Evolutionary conservation across 2,113 vertebrate genomes (phyloP).

Genomic region (Burhinus oedicnemus): DNA sequence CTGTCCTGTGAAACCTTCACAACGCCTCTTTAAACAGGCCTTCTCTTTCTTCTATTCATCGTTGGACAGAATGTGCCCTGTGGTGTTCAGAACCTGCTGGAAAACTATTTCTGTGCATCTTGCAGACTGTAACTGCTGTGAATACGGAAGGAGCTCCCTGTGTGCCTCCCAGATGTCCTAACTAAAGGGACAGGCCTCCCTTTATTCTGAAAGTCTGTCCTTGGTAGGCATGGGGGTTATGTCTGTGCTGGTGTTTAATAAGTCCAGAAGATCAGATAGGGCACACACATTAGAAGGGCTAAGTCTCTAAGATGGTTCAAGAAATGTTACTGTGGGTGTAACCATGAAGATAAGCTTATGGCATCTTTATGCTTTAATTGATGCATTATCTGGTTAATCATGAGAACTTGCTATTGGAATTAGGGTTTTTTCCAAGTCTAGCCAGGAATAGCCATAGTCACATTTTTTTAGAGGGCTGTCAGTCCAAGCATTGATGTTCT

Average conservation of each 20-base stretch:
- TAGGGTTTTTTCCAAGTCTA: not conserved
- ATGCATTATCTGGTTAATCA: not conserved
- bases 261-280: not conserved
- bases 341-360: not conserved
- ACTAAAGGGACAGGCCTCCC: not conserved
- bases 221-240: not conserved
- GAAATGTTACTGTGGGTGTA: not conserved
- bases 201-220: not conserved
- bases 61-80: not conserved
- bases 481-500: not conserved
- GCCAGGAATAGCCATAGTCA: not conserved
- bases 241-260: not conserved
- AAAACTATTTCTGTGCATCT: not conserved
- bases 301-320: not conserved
- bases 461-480: not conserved
- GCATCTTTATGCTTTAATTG: not conserved
- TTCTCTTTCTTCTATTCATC: not conserved
- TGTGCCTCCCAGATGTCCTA: not conserved
- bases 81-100: not conserved
- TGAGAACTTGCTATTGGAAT: not conserved
- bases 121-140: not conserved
- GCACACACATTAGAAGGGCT: accelerated
- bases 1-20: not conserved
- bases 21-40: not conserved
- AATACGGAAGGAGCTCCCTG: not conserved